Evolutionary conservation across 2,888 invertebrate species (phyloP), one percentile per base, ranked within the genome.

Genomic region (Syrphus vitripennis): DNA sequence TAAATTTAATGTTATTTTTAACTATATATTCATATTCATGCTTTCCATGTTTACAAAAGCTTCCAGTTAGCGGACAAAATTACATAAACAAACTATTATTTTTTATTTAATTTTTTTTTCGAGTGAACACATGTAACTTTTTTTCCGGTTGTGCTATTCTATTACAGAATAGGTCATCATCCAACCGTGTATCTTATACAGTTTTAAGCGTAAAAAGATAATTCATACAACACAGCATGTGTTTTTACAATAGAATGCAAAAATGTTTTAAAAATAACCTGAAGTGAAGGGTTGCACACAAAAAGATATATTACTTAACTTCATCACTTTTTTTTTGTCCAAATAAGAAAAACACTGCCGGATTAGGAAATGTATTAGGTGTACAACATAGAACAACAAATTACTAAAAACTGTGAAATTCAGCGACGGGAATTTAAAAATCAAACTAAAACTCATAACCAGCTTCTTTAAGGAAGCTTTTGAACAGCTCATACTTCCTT

Each of bases 211-310:
- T 14, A 1, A 26, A 14, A 26, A 14, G 7, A 50, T 7, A 21
- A 48, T 48, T n/a, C n/a, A 12, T 12, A 48, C 19, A 57, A 2
- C 16, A 10, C 4, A 55, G 16, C 16, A 12, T 21, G 5, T 57
- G 29, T 34, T 14, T 48, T 26, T 24, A 57, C 12, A 70, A 37
- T 40, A 26, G 50, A 70, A 55, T 40, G 55, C 70, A 57, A 65
- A 79, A 83, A 67, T 79, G 72, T 53, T 72, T 65, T 83, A 78
- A 72, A 83, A 83, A 78, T 83, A 83, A 72, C 65, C 19, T 29
- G 29, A 57, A 29, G 55, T 29, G 26, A 67, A 63, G 69, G 69
- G 69, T 75, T 74, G 48, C 74, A 63, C 45, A 55, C 12, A 61
- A 29, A 26, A 42, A 53, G 65, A 65, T 65, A 45, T 4, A 76